Percentiles rank a stretch among this genome's conserved stretches.
These are phyloP conservation scores for Carapus acus DNA, from an alignment of 2,797 vertebrate species.

Conservation along the genomic window DNA sequence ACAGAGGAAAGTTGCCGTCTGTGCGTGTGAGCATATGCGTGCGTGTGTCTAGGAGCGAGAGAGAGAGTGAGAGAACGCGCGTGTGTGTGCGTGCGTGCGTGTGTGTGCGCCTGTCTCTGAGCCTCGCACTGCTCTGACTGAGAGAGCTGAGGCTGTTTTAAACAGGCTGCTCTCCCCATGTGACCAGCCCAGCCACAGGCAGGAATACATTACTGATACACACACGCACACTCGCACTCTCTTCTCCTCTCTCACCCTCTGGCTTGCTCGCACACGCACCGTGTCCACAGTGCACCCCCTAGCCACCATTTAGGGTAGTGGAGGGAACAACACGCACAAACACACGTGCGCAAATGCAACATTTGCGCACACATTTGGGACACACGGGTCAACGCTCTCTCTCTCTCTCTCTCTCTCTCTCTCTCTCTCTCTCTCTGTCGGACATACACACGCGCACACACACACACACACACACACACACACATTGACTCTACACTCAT, in stretches of 20 bases:
- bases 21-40: conserved; percentile 41
- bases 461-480: neutral
- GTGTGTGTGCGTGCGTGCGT: conserved; percentile 40
- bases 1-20: conserved; percentile 60
- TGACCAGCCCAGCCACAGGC: conserved; percentile 81
- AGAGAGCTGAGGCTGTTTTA: conserved; percentile 71
- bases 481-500: no score
- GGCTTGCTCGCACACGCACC: conserved; percentile 45
- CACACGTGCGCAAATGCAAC: neutral
- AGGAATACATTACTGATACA: conserved; percentile 73
- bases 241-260: conserved; percentile 11
- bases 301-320: conserved; percentile 67
- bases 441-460: neutral
- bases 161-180: conserved; percentile 80
- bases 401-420: no score
- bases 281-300: conserved; percentile 72
- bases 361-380: neutral
- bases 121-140: conserved; percentile 70
- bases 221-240: conserved; percentile 26
- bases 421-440: no score
- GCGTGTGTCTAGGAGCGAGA: conserved; percentile 23
- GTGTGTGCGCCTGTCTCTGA: conserved; percentile 59
- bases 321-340: conserved; percentile 31
- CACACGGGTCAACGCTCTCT: no score
- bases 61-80: conserved; percentile 38